phyloP scores from a whole-genome alignment of 2,113 vertebrate species.

The Elephantulus edwardii region DNA sequence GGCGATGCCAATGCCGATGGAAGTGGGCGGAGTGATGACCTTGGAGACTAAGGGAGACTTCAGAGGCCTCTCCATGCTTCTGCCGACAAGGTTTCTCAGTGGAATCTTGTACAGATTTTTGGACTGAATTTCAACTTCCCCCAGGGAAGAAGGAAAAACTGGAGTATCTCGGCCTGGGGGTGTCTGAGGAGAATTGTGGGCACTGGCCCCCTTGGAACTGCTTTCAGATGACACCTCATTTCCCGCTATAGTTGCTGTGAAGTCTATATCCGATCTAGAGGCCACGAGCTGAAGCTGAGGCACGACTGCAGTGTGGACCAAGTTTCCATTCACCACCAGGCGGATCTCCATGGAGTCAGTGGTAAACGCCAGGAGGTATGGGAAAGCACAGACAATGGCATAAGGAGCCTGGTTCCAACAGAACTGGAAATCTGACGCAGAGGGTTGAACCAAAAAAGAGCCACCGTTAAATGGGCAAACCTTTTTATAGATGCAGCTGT shows the following conservation, averaged over 20 bases:
- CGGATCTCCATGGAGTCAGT: conserved; percentile 98
- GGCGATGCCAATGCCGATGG: conserved; percentile 73
- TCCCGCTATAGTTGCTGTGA: conserved; percentile 90
- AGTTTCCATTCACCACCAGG: conserved; percentile 97
- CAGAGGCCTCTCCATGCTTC: conserved; percentile 96
- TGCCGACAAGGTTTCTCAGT: conserved; percentile 95
- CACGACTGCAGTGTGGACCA: conserved; percentile 97
- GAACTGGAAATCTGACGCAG: conserved; percentile 96
- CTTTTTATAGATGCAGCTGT: conserved; percentile 97
- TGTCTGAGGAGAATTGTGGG: conserved; percentile 94
- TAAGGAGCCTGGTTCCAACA: conserved; percentile 99
- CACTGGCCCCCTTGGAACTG: conserved; percentile 93
- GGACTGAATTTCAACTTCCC: conserved; percentile 90
- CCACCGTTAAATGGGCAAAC: conserved; percentile 95
- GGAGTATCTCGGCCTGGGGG: conserved; percentile 90
- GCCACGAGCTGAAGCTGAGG: conserved; percentile 95
- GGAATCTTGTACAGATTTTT: conserved; percentile 98
- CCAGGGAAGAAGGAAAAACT: conserved; percentile 89
- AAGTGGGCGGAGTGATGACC: conserved; percentile 86
- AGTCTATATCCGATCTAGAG: conserved; percentile 98
- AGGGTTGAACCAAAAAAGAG: conserved; percentile 94
- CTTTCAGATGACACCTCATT: conserved; percentile 88
- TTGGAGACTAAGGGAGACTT: conserved; percentile 96
- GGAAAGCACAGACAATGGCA: conserved; percentile 96
- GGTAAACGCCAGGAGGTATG: conserved; percentile 98